Evolutionary conservation across 2,888 invertebrate species (phyloP).

Genomic region (Cerastis leucographa): DNA sequence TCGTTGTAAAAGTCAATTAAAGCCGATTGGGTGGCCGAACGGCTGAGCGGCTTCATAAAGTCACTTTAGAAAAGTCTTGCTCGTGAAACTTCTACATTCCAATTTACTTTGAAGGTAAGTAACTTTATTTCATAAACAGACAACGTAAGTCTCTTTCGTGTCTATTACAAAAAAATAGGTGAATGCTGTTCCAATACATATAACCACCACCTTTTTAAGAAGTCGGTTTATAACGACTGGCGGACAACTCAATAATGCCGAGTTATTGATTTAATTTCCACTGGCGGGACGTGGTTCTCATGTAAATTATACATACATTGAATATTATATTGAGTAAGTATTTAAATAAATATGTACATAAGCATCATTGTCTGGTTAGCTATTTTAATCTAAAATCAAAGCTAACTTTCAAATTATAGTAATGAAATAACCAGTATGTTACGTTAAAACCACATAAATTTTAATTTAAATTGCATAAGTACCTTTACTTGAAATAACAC

Average conservation of each 20-base stretch:
- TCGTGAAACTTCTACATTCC: slow-evolving; percentile 17
- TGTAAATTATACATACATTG: slow-evolving; percentile 13
- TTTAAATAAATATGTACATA: slow-evolving; percentile 2
- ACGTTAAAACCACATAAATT: slow-evolving; percentile 10
- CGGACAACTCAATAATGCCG: slow-evolving; percentile 7
- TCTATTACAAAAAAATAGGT: slow-evolving; percentile 1
- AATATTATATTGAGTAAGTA: not conserved
- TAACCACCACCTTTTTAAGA: too few relatives aligned
- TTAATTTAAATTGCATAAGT: slow-evolving; percentile 36
- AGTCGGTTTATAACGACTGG: not conserved
- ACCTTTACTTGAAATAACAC: slow-evolving; percentile 14
- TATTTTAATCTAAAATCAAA: slow-evolving; percentile 16
- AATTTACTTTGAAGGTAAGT: slow-evolving; percentile 33
- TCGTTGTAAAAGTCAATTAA: slow-evolving; percentile 68
- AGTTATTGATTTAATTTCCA: slow-evolving; percentile 36
- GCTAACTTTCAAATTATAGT: not conserved
- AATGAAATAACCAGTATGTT: slow-evolving; percentile 18
- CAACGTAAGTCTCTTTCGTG: slow-evolving; percentile 30
- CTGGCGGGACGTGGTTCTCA: slow-evolving; percentile 14
- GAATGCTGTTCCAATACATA: too few relatives aligned
- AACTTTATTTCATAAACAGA: slow-evolving; percentile 25
- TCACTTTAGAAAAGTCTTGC: slow-evolving; percentile 6
- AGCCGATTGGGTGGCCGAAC: slow-evolving; percentile 49
- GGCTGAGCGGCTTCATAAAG: slow-evolving; percentile 25
- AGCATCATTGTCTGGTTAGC: not conserved